Conservation (phyloP, 2,797 vertebrate genomes). For the Characodon lateralis region DNA sequence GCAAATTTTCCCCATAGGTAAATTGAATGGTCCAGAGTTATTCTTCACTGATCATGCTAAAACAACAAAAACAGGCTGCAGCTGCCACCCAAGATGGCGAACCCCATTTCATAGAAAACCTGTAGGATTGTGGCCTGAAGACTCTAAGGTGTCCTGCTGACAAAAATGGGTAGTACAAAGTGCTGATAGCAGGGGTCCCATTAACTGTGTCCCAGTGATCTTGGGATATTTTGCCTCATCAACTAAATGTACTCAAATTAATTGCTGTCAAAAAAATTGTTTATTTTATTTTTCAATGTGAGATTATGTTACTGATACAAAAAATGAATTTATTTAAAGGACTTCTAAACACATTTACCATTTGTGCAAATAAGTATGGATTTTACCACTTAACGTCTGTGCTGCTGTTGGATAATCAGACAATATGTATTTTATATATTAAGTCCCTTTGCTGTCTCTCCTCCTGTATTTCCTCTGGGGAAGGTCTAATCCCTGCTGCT, state of each 20-base stretch:
- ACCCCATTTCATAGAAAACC: no score
- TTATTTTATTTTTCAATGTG: no score
- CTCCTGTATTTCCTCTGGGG: constrained; percentile 64
- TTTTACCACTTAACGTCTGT: constrained; percentile 7
- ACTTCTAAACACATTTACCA: neutral
- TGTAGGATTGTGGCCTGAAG: no score
- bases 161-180: neutral
- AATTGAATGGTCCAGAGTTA: no score
- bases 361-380: neutral
- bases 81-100: no score
- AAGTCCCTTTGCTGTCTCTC: constrained; percentile 42
- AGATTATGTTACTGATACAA: no score
- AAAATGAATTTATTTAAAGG: neutral
- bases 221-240: neutral
- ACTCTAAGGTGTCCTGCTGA: neutral
- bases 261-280: neutral
- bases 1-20: no score
- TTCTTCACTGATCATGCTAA: no score
- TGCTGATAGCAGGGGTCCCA: neutral
- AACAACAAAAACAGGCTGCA: no score
- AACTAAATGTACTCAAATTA: neutral
- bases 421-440: constrained; percentile 51
- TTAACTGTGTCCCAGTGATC: neutral
- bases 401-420: constrained; percentile 16
- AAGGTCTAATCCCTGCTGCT: constrained; percentile 85